A percentile compares a stretch with the other conserved stretches of the same genome.
These are phyloP conservation scores for Argynnis bischoffii DNA, from an alignment of 2,888 invertebrate genomes.

Conservation along the genomic window DNA sequence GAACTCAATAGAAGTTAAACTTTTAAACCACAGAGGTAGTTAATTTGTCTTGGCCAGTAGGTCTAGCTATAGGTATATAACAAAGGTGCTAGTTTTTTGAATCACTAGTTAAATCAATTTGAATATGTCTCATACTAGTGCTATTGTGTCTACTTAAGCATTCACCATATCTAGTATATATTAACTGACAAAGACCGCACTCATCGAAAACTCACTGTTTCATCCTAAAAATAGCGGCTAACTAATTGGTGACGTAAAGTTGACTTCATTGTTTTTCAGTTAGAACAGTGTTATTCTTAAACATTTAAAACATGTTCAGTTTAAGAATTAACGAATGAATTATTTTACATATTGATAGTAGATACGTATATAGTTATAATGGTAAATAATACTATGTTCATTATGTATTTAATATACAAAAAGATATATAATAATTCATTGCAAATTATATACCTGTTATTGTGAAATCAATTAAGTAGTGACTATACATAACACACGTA, in stretches of 20 bases:
- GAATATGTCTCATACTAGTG: constrained; percentile 30
- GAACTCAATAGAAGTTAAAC: too few relatives aligned
- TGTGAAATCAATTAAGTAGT: too few relatives aligned
- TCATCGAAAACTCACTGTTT: constrained; percentile 47
- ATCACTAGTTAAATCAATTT: constrained; percentile 31
- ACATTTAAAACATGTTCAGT: not conserved
- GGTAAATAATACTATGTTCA: too few relatives aligned
- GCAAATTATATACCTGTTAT: too few relatives aligned
- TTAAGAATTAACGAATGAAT: too few relatives aligned
- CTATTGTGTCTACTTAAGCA: constrained; percentile 18
- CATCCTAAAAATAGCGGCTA: constrained; percentile 49
- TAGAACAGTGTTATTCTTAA: constrained; percentile 13
- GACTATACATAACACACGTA: too few relatives aligned
- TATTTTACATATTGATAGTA: too few relatives aligned
- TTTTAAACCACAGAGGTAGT: too few relatives aligned
- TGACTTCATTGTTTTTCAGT: constrained; percentile 42
- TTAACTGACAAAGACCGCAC: constrained; percentile 41
- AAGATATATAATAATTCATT: too few relatives aligned
- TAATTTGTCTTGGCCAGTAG: too few relatives aligned
- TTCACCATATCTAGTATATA: constrained; percentile 19
- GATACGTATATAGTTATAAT: too few relatives aligned
- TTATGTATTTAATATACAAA: too few relatives aligned
- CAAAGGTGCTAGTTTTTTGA: constrained; percentile 21
- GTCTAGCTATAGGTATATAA: not conserved
- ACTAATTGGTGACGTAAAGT: constrained; percentile 58